Evolutionary conservation across 1,140 invertebrate species (phyloP), one percentile per base, ranked within the genome.

Genomic region (Halictus rubicundus): DNA sequence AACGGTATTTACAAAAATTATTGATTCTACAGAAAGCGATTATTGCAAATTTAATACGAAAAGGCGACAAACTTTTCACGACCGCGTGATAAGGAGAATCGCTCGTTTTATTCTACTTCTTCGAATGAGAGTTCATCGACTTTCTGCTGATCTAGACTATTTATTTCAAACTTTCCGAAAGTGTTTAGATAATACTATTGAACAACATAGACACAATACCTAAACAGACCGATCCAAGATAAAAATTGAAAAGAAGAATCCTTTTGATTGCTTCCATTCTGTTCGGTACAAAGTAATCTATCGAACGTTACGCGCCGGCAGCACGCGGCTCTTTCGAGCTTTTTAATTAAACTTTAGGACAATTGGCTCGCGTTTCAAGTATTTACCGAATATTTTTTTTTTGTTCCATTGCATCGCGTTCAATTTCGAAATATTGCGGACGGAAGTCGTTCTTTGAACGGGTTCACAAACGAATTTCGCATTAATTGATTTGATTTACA

Each of bases 261-360:
- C 76, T 72, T 72, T 78, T 46, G 60, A 46, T 64, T 57, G 37
- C 8, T 54, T 42, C n/a, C 23, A 10, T 7, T 71, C 14, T 42
- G 27, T 23, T 32, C n/a, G 25, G 59, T 23, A 21, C 42, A 63
- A 63, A 63, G 68, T 78, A 25, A 64, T 64, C 27, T 19, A 54
- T 25, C 19, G 57, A 32, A 16, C 23, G 39, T 60, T 61, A 49
- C 42, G 9, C 57, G 27, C 5, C 37, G 39, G 2, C 19, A 6
- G 42, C 23, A 6, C 64, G 7, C 23, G 21, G 9, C 49, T 60
- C 16, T 54, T 54, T n/a, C 5, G 39, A 69, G 42, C 68, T 78
- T 78, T 78, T 54, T 78, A 64, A 78, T 71, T 71, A 78, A 54
- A 71, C 19, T 72, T 71, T 37, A 3, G 21, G 0, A 21, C 27